phyloP scores from a whole-genome alignment of 2,797 vertebrate species.

The Molossus alvarezi region DNA sequence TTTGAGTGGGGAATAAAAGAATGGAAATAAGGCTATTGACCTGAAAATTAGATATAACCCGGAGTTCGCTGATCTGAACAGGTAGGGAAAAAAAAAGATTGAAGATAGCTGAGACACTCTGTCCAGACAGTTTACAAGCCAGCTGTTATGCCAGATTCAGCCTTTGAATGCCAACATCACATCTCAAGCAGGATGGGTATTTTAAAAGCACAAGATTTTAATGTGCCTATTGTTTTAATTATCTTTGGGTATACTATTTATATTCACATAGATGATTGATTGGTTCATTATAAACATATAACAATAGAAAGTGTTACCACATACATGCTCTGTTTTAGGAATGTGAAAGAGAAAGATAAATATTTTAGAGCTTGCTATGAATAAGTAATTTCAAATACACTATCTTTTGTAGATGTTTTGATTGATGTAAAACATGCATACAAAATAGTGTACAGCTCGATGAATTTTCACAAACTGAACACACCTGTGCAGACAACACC shows the following conservation, averaged over 20 bases:
- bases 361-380: slow-evolving; percentile 61
- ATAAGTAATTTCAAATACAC: slow-evolving; percentile 57
- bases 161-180: slow-evolving; percentile 27
- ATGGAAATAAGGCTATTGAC: slow-evolving; percentile 58
- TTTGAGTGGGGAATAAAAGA: not conserved
- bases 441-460: slow-evolving; percentile 2
- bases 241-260: slow-evolving; percentile 54
- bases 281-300: slow-evolving; percentile 51
- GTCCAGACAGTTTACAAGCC: not conserved
- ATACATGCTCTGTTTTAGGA: slow-evolving; percentile 7
- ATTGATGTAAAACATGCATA: slow-evolving; percentile 24
- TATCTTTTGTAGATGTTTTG: slow-evolving; percentile 59
- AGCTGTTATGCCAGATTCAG: slow-evolving; percentile 26
- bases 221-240: slow-evolving; percentile 48
- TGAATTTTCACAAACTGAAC: slow-evolving; percentile 59
- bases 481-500: not conserved
- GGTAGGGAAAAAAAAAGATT: slow-evolving; percentile 32
- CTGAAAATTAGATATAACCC: slow-evolving; percentile 64
- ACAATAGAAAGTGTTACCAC: slow-evolving; percentile 48
- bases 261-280: slow-evolving; percentile 19
- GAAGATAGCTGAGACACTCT: slow-evolving; percentile 25
- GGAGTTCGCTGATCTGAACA: slow-evolving; percentile 52
- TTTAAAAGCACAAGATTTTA: slow-evolving; percentile 53
- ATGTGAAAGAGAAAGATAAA: slow-evolving; percentile 49
- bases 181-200: not conserved